These are phyloP conservation scores for Phoxinus phoxinus DNA, from an alignment of 2,113 vertebrate genomes.

Conservation along the genomic window DNA sequence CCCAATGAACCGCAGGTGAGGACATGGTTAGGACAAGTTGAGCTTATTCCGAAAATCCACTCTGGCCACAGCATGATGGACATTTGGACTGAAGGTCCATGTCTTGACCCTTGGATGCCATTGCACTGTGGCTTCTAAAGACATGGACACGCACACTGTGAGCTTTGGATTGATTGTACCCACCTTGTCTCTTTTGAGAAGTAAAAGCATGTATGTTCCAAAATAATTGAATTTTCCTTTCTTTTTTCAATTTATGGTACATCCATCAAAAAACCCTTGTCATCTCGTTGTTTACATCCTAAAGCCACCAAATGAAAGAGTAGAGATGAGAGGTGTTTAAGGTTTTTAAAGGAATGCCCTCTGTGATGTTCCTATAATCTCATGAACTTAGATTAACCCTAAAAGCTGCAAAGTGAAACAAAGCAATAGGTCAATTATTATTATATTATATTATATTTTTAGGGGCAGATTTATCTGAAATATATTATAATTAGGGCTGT, in stretches of 20 bases:
- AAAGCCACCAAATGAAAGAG: constrained; percentile 33
- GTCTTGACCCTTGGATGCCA: background rate
- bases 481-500: too few relatives aligned
- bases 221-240: constrained; percentile 2
- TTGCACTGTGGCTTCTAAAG: background rate
- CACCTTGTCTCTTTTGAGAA: background rate
- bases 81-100: background rate
- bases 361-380: too few relatives aligned
- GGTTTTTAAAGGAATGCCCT: background rate
- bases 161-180: background rate
- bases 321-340: constrained; percentile 29
- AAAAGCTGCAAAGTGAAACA: too few relatives aligned
- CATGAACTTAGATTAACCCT: too few relatives aligned
- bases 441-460: too few relatives aligned
- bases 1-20: constrained; percentile 26
- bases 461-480: background rate
- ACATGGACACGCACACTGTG: constrained; percentile 25
- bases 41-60: constrained; percentile 16
- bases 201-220: constrained; percentile 20
- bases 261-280: background rate
- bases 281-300: constrained; percentile 34
- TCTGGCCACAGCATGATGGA: background rate
- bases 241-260: background rate
- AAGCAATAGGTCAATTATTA: too few relatives aligned
- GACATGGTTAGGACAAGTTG: constrained; percentile 21